Percentiles rank a stretch among this genome's conserved stretches.
Evolutionary conservation across 2,888 invertebrate genomes (phyloP).

Genomic region (Monopis laevigella): DNA sequence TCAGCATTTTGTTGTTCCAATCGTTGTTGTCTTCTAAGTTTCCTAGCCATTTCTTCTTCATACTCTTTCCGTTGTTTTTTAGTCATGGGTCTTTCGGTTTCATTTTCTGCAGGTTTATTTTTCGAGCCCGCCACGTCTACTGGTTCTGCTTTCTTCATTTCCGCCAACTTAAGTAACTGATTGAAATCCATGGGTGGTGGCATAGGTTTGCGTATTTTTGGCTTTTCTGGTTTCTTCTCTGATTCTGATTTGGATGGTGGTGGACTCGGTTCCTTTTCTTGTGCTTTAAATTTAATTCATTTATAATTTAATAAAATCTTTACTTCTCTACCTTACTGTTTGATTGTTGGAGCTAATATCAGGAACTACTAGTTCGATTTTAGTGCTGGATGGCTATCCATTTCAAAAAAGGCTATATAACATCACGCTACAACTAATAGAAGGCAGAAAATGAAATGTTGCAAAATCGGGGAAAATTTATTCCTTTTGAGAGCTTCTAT

Average conservation of each 20-base stretch:
- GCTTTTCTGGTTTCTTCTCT: constrained; percentile 51
- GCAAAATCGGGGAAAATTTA: too few species aligned
- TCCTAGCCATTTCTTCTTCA: constrained; percentile 75
- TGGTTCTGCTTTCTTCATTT: constrained; percentile 84
- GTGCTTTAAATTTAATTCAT: too few species aligned
- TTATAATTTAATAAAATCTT: too few species aligned
- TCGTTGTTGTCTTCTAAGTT: constrained; percentile 53
- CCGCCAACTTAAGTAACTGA: constrained; percentile 82
- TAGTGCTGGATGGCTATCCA: too few species aligned
- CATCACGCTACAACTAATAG: too few species aligned
- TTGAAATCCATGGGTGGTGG: constrained; percentile 84
- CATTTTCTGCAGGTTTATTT: constrained; percentile 47
- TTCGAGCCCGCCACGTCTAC: constrained; percentile 59
- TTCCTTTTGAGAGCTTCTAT: too few species aligned
- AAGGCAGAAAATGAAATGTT: too few species aligned
- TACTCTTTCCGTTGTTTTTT: constrained; percentile 81
- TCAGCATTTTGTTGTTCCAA: constrained; percentile 35
- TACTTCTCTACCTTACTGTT: too few species aligned
- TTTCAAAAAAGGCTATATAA: too few species aligned
- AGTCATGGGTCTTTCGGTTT: constrained; percentile 79
- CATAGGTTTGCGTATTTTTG: constrained; percentile 67
- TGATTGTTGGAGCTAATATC: too few species aligned
- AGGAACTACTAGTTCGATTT: too few species aligned
- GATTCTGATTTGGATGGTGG: constrained; percentile 45
- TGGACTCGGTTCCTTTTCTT: constrained; percentile 35